Evolutionary conservation across 2,888 invertebrate species (phyloP).

Genomic region (Synergus itoensis): DNA sequence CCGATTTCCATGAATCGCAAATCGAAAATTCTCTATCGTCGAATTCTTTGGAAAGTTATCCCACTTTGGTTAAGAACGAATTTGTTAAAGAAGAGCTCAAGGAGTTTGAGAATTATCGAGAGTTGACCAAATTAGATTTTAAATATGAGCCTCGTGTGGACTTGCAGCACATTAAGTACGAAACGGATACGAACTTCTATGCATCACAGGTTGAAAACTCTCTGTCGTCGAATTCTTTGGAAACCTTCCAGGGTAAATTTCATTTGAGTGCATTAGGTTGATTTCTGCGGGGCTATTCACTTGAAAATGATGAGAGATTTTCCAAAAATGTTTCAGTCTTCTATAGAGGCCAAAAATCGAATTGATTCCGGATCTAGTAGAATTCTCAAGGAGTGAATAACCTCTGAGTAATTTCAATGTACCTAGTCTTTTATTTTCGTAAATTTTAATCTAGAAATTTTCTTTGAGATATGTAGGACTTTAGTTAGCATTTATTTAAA

Average conservation of each 20-base stretch:
- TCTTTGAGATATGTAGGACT: background rate
- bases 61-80: constrained; percentile 32
- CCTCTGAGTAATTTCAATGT: background rate
- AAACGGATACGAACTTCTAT: constrained; percentile 14
- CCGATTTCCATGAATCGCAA: constrained; percentile 34
- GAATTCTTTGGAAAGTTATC: constrained; percentile 40
- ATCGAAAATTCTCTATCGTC: constrained; percentile 40
- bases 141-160: constrained; percentile 36
- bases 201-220: constrained; percentile 6
- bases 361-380: background rate
- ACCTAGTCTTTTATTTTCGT: background rate
- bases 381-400: background rate
- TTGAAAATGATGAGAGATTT: background rate
- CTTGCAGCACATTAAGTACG: constrained; percentile 16
- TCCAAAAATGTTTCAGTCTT: background rate
- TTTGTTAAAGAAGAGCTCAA: constrained; percentile 34
- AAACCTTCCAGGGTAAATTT: constrained; percentile 40
- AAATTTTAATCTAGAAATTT: background rate
- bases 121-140: constrained; percentile 36
- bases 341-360: background rate
- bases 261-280: background rate
- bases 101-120: constrained; percentile 33
- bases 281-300: background rate
- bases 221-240: constrained; percentile 40
- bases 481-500: background rate